Evolutionary conservation across 2,113 vertebrate genomes (phyloP).

Genomic region (Epinephelus fuscoguttatus): DNA sequence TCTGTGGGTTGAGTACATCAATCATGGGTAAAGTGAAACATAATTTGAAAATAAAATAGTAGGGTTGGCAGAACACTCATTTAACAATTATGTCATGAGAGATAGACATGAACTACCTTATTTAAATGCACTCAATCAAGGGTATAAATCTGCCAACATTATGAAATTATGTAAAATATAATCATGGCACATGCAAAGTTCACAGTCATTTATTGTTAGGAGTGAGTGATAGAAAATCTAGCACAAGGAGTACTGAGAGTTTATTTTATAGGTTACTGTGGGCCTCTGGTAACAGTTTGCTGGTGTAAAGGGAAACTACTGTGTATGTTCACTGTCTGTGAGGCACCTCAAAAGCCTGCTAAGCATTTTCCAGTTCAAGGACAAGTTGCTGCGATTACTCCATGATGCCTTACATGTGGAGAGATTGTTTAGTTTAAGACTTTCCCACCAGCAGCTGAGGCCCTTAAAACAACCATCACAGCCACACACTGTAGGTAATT

Average conservation of each 20-base stretch:
- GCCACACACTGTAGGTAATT: neutral
- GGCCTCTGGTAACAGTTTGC: neutral
- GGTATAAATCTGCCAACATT: neutral
- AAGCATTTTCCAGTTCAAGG: conserved; percentile 29
- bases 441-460: conserved; percentile 4
- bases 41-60: neutral
- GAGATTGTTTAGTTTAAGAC: neutral
- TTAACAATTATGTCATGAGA: neutral
- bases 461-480: conserved; percentile 28
- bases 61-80: neutral
- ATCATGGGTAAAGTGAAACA: neutral
- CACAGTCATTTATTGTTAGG: neutral
- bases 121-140: neutral
- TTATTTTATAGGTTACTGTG: too few species aligned
- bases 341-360: conserved; percentile 10
- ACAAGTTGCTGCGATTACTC: conserved; percentile 16
- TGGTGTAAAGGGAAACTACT: conserved; percentile 19
- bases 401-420: neutral
- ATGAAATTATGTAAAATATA: neutral
- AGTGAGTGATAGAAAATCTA: neutral
- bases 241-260: neutral
- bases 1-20: neutral
- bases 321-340: neutral
- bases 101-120: neutral
- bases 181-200: neutral